Conservation (phyloP, 2,797 vertebrate genomes). For the Rhinella marina region DNA sequence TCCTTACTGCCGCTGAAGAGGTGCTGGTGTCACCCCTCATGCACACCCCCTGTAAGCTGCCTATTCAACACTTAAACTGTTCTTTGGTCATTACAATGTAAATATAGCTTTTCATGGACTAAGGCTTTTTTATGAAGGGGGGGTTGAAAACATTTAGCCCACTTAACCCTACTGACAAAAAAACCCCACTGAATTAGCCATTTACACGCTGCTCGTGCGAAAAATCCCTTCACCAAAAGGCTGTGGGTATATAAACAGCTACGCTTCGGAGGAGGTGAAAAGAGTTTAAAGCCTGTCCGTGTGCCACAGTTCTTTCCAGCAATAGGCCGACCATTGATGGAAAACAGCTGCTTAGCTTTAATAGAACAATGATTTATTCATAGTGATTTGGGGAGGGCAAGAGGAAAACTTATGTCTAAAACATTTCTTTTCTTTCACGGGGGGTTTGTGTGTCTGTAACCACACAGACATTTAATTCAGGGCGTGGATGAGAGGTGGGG, state of each 20-base stretch:
- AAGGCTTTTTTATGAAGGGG: constrained; percentile 67
- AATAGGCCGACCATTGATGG: constrained; percentile 57
- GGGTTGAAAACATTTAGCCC: constrained; percentile 73
- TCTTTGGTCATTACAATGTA: constrained; percentile 76
- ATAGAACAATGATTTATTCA: constrained; percentile 78
- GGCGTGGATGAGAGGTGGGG: constrained; percentile 44
- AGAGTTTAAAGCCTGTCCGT: constrained; percentile 71
- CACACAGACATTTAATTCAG: constrained; percentile 56
- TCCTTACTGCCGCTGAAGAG: constrained; percentile 65
- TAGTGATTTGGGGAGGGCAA: constrained; percentile 62
- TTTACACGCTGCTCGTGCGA: constrained; percentile 73
- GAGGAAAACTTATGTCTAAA: constrained; percentile 58
- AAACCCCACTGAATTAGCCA: constrained; percentile 72
- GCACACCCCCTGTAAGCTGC: constrained; percentile 54
- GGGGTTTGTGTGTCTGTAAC: constrained; percentile 40
- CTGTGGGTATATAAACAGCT: constrained; percentile 76
- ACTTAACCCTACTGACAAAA: constrained; percentile 76
- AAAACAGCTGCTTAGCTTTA: constrained; percentile 75
- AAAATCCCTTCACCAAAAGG: constrained; percentile 70
- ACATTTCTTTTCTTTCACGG: constrained; percentile 55
- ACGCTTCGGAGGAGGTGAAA: constrained; percentile 69
- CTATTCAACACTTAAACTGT: constrained; percentile 72
- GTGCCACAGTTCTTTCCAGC: constrained; percentile 65
- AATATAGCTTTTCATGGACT: constrained; percentile 78
- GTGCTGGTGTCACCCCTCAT: constrained; percentile 55